Evolutionary conservation across 2,797 vertebrate species (phyloP).

Genomic region (Loris lydekkerianus): DNA sequence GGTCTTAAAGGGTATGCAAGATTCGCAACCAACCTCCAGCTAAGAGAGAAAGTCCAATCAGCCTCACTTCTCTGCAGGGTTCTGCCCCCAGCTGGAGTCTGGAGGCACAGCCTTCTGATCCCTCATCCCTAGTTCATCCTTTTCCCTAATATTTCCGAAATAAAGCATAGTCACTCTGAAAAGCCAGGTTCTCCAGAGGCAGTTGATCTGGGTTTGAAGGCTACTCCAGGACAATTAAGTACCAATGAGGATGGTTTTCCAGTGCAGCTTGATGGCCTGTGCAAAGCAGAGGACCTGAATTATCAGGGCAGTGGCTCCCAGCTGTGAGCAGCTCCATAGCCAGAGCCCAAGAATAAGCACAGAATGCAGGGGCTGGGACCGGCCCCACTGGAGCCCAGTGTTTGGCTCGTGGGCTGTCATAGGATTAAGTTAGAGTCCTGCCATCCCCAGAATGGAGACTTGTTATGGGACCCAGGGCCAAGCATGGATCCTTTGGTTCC

Average conservation of each 20-base stretch:
- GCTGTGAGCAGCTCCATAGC: background rate
- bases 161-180: background rate
- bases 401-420: background rate
- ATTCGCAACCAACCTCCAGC: background rate
- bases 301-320: background rate
- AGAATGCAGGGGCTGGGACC: background rate
- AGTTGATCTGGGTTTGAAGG: background rate
- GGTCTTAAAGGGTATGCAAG: background rate
- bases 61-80: background rate
- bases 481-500: background rate
- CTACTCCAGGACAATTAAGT: background rate
- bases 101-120: background rate
- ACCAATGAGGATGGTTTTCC: background rate
- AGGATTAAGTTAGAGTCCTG: background rate
- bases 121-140: background rate
- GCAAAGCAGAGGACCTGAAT: background rate
- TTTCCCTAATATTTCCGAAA: background rate
- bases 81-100: background rate
- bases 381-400: background rate
- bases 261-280: background rate
- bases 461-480: conserved; percentile 38
- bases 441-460: background rate
- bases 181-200: background rate
- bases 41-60: background rate
- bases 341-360: background rate